These are phyloP conservation scores for Hyles euphorbiae DNA, from an alignment of 1,140 invertebrate species.

Conservation along the genomic window DNA sequence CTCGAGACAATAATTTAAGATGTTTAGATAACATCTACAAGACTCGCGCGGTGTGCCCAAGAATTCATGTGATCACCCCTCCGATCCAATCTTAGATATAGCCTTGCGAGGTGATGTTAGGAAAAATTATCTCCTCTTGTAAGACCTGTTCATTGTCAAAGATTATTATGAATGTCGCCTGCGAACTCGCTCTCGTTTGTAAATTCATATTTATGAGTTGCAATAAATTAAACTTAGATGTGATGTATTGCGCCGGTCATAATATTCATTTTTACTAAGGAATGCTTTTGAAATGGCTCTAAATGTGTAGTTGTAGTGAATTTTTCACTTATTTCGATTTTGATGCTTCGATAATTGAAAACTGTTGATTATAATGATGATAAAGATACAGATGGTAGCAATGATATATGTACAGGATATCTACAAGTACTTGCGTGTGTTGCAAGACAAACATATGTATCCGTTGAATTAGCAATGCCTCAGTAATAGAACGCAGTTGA, in stretches of 20 bases:
- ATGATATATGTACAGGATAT: no score
- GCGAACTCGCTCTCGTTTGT: conserved; percentile 17
- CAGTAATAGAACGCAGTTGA: conserved; percentile 1
- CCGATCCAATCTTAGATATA: conserved; percentile 62
- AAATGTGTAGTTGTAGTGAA: no score
- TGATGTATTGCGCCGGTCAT: no score
- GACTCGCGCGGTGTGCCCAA: conserved; percentile 45
- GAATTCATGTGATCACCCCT: conserved; percentile 64
- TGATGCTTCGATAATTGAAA: no score
- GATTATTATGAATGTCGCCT: conserved; percentile 27
- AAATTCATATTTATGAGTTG: conserved; percentile 4
- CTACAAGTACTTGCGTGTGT: no score
- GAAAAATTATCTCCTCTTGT: conserved; percentile 53
- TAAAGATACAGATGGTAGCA: no score
- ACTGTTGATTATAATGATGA: no score
- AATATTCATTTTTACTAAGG: no score
- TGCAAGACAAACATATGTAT: no score
- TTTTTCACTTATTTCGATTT: no score
- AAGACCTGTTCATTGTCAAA: conserved; percentile 41
- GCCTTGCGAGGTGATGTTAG: conserved; percentile 47
- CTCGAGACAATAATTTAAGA: conserved; percentile 64
- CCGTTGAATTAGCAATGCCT: not conserved
- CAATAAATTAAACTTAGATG: no score
- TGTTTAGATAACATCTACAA: conserved; percentile 67
- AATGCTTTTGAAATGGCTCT: no score